A percentile compares a stretch with the other conserved stretches of the same genome.
These are phyloP conservation scores for Lamellibrachia luymesi DNA, from an alignment of 1,140 invertebrate genomes.

Conservation along the genomic window DNA sequence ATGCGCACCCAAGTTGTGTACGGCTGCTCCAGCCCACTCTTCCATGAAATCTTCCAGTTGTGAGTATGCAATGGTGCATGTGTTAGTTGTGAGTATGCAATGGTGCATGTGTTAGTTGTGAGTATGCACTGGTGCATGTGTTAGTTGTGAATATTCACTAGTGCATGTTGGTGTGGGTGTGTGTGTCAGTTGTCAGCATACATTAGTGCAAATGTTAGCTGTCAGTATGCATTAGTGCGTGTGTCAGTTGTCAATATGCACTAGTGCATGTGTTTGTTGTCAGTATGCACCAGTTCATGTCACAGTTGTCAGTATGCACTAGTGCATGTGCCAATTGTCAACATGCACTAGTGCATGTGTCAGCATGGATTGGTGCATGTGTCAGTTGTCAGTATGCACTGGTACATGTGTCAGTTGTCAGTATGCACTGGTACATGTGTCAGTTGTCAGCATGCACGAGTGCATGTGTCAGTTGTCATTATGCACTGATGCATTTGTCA, in stretches of 20 bases:
- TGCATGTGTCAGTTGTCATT: background rate
- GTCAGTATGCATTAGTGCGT: background rate
- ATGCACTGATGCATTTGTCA: no score
- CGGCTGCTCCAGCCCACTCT: conserved; percentile 87
- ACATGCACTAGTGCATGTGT: background rate
- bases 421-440: background rate
- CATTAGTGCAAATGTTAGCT: background rate
- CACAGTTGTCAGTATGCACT: background rate
- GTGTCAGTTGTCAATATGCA: background rate
- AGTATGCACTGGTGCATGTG: background rate
- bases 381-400: background rate
- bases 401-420: background rate
- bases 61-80: conserved; percentile 58
- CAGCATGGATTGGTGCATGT: background rate
- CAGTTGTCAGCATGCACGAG: background rate
- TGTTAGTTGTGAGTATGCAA: conserved; percentile 63
- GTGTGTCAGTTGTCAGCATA: background rate
- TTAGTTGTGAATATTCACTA: background rate
- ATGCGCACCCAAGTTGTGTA: conserved; percentile 88
- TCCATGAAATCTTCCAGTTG: conserved; percentile 94
- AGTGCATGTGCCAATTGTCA: background rate
- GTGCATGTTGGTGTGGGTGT: background rate
- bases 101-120: background rate
- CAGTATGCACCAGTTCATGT: no score
- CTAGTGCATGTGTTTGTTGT: no score